Base-by-base conservation (phyloP, 2,113 vertebrate species). In the Gambusia affinis region DNA sequence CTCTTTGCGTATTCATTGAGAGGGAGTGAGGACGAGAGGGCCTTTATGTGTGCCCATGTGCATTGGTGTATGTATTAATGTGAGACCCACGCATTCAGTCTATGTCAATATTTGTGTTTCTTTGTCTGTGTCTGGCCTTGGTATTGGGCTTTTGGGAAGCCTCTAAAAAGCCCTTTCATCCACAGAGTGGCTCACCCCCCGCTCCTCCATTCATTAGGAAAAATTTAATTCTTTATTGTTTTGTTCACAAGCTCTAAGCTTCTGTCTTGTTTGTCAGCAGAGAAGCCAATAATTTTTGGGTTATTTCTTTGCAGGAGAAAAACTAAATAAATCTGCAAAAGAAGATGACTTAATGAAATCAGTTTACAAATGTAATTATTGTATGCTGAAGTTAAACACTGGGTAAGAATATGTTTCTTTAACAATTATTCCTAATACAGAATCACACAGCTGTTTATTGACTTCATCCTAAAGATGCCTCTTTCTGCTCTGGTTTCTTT, bases 131-230 rank as follows among this genome's bases (percentile, higher is more conserved):
- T 61, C 75, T 84, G 73, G 78, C 78, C 83, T 86, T 15, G n/a
- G 72, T 66, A 83, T 67, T 62, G 76, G 66, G 82, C 77, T 89
- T 88, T 78, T 37, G 77, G 79, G 88, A 88, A 83, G 85, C 80
- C 74, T 82, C 63, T 71, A 31, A 72, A 83, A 87, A 35, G 14
- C 71, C 71, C 80, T 90, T 90, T 92, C 78, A 91, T 86, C 73
- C 66, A 65, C 51, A 24, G 72, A 74, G 76, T 57, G 12, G 19
- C 35, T 66, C 79, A 80, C 42, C 61, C 14, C 44, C 42, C n/a
- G 27, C 73, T 15, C 14, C 39, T 42, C 70, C 74, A 81, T 81
- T 88, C 61, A 88, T 82, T 91, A 17, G 47, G 77, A 85, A 90
- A 88, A 75, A 89, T 82, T 84, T 69, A 73, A 28, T 75, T 78